phyloP scores from a whole-genome alignment of 2,888 invertebrate genomes.

The Morpho deidamia region DNA sequence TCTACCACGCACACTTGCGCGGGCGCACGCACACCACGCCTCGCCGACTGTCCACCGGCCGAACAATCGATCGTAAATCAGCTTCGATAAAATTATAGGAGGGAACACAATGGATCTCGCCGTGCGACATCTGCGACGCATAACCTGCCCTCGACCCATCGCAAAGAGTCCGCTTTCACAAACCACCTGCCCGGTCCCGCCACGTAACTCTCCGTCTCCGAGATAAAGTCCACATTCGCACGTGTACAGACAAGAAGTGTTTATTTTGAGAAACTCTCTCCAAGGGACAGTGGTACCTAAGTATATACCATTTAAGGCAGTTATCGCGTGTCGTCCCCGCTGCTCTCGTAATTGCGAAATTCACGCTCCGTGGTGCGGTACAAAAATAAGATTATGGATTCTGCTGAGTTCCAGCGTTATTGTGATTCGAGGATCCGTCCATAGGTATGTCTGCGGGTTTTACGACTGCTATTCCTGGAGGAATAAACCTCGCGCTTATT shows the following conservation, averaged over 20 bases:
- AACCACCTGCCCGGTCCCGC: slow-evolving; percentile 48
- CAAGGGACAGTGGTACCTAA: slow-evolving; percentile 50
- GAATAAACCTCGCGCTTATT: slow-evolving; percentile 70
- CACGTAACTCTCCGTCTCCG: slow-evolving; percentile 58
- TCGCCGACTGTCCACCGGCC: slow-evolving; percentile 66
- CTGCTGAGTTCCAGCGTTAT: slow-evolving; percentile 75
- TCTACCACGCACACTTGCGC: slow-evolving; percentile 44
- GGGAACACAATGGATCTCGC: slow-evolving; percentile 74
- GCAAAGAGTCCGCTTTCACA: slow-evolving; percentile 66
- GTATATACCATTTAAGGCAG: slow-evolving; percentile 38
- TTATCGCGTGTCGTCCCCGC: slow-evolving; percentile 40
- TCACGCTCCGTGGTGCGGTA: slow-evolving; percentile 77
- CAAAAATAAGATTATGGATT: slow-evolving; percentile 80
- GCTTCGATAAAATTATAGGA: slow-evolving; percentile 78
- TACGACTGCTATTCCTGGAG: slow-evolving; percentile 76
- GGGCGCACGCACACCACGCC: slow-evolving; percentile 59
- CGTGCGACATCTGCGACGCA: slow-evolving; percentile 57
- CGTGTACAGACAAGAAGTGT: slow-evolving; percentile 72
- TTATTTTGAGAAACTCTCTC: slow-evolving; percentile 63
- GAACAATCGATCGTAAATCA: slow-evolving; percentile 79
- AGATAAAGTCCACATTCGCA: slow-evolving; percentile 75
- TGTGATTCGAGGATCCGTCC: slow-evolving; percentile 79
- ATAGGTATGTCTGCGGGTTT: slow-evolving; percentile 73
- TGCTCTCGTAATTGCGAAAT: slow-evolving; percentile 74
- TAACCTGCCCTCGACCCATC: slow-evolving; percentile 57